Evolutionary conservation across 2,797 vertebrate species (phyloP), one percentile per base, ranked within the genome.

Genomic region (Bradypodion ventrale): DNA sequence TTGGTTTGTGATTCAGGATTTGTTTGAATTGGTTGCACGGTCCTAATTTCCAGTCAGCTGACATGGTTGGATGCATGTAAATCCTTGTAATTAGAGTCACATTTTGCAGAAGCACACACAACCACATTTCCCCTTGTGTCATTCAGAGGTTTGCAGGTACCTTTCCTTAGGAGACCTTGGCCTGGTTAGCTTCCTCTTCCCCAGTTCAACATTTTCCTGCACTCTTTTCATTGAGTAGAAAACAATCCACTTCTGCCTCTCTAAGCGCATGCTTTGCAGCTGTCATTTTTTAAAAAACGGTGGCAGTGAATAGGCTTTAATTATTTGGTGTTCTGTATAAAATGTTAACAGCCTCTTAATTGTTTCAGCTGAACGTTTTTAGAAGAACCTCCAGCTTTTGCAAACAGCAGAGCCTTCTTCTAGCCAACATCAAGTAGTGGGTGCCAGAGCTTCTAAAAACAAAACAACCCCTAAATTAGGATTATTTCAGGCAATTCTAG

Each of bases 241-340:
- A 87, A 23, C 77, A 5, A 4, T 70, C 83, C 74, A n/a, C 60
- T 82, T 83, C 89, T 75, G 29, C 76, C 76, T 49, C 86, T 80
- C 76, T 32, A 86, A 88, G 78, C 6, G 46, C 70, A 83, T n/a
- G 0, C 42, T 87, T 85, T 90, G 84, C 82, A 93, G 82, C 89
- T 93, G 88, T 91, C 94, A 93, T 27, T 85, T 91, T 27, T 49
- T 89, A 88, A 94, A 91, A n/a, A 75, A 85, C 10, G 85, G 7
- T 83, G 86, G 90, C 93, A 91, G 94, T 95, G 88, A 95, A 94
- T 93, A 90, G 81, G 35, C 69, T 80, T 91, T 87, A 89, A 88
- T 90, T 92, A 89, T 93, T 95, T 94, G 91, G 91, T 91, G 92
- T 94, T 93, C 84, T 87, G 68, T 90, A 56, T 88, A 89, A 80